Base-by-base conservation (phyloP, 1,140 invertebrate genomes). In the Stratiolaelaps scimitus region DNA sequence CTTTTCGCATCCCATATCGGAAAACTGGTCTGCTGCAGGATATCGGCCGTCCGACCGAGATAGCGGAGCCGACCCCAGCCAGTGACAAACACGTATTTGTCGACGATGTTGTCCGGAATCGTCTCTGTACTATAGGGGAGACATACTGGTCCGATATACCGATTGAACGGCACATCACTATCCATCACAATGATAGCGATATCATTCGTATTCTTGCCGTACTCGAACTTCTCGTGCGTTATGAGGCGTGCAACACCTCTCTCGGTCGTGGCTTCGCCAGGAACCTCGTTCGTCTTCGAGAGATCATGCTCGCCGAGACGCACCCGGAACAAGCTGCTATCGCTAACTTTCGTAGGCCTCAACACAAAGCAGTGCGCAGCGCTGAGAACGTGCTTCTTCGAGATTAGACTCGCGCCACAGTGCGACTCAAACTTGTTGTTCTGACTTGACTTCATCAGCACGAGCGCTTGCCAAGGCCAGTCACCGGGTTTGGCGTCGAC, bases 401-500 rank as follows among this genome's bases (percentile, higher is more conserved):
- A 60, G 0, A 60, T 60, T 26, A 60, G 53, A 26, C 53, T 60
- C 34, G 26, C 53, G 1, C 53, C 53, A 34, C 53, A 60, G 10
- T 60, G 53, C 15, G 53, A 60, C 2, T 60, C 53, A 34, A 60
- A 60, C 10, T 23, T 13, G 15, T 34, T 23, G 26, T 60, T 34
- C 15, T 34, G 53, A 23, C 26, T 60, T 4, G 4, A 6, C 20
- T 26, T 60, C 53, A 60, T 60, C 2, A 60, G 53, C 23, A 60
- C 53, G 17, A 60, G 53, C 1, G 34, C 53, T 26, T 60, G 53
- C 53, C 53, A 60, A 17, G 53, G 53, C 53, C 53, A 60, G 34
- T 60, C 53, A 23, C 53, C 53, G 26, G 17, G n/a, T 26, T 60
- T 60, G 15, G 68, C 66, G 34, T 69, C 68, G 13, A 64, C 43